phyloP scores from a whole-genome alignment of 2,888 invertebrate genomes.

The Axea sp. region DNA sequence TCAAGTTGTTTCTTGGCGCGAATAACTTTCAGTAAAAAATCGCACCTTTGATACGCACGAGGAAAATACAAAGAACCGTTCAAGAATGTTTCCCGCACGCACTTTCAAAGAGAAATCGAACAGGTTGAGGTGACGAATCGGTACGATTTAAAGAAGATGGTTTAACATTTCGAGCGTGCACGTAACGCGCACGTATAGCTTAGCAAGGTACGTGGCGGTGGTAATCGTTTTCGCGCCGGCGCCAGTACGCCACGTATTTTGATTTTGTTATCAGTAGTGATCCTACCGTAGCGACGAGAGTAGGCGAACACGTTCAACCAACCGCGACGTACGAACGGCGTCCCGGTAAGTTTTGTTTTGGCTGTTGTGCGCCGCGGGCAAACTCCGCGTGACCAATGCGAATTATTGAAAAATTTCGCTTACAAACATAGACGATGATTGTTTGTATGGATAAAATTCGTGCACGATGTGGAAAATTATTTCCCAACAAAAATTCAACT shows the following conservation, averaged over 20 bases:
- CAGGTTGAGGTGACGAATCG: slow-evolving; percentile 9
- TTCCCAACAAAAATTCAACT: background rate
- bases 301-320: slow-evolving; percentile 38
- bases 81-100: no score
- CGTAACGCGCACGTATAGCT: slow-evolving; percentile 13
- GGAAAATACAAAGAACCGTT: no score
- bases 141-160: slow-evolving; percentile 50
- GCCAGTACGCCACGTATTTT: slow-evolving; percentile 56
- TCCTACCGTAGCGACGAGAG: slow-evolving; percentile 59
- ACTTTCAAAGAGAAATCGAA: no score
- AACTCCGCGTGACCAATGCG: no score
- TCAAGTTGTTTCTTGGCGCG: no score
- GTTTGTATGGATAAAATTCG: no score
- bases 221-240: slow-evolving; percentile 54
- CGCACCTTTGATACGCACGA: no score
- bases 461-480: no score
- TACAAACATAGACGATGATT: no score
- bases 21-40: no score
- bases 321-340: slow-evolving; percentile 33
- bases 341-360: slow-evolving; percentile 61
- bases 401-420: no score
- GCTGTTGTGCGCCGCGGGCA: slow-evolving; percentile 6
- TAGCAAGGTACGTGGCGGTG: slow-evolving; percentile 34
- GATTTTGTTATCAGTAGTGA: slow-evolving; percentile 63
- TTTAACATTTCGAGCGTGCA: slow-evolving; percentile 28